Percentiles rank a stretch among this genome's conserved stretches.
These are phyloP conservation scores for Cosmia pyralina DNA, from an alignment of 2,888 invertebrate genomes.

Conservation along the genomic window DNA sequence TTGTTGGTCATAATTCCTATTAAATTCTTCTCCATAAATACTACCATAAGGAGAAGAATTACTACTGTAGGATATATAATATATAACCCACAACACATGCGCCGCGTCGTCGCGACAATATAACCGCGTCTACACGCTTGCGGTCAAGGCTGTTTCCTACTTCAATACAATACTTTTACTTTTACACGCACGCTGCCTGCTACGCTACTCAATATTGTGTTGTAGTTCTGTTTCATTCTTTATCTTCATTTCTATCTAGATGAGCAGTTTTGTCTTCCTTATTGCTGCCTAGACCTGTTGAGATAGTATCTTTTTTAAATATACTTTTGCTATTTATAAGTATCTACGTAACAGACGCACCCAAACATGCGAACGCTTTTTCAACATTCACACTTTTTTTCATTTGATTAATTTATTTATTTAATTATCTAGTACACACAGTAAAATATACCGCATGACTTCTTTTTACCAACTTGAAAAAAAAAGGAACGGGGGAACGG, in stretches of 20 bases:
- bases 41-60: too few species aligned
- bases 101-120: background rate
- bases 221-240: background rate
- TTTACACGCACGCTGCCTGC: constrained; percentile 15
- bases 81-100: background rate
- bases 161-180: constrained; percentile 40
- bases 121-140: background rate
- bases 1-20: background rate
- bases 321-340: background rate
- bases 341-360: background rate
- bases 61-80: too few species aligned
- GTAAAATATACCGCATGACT: too few species aligned
- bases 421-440: too few species aligned
- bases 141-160: constrained; percentile 43
- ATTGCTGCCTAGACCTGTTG: background rate
- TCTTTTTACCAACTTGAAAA: too few species aligned
- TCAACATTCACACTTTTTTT: background rate
- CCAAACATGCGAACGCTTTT: background rate
- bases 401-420: too few species aligned
- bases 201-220: background rate
- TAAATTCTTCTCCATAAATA: background rate
- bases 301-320: background rate
- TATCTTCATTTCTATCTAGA: constrained; percentile 11
- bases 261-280: constrained; percentile 6
- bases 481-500: too few species aligned